phyloP scores from a whole-genome alignment of 2,113 vertebrate species.

The Paradisaea rubra region DNA sequence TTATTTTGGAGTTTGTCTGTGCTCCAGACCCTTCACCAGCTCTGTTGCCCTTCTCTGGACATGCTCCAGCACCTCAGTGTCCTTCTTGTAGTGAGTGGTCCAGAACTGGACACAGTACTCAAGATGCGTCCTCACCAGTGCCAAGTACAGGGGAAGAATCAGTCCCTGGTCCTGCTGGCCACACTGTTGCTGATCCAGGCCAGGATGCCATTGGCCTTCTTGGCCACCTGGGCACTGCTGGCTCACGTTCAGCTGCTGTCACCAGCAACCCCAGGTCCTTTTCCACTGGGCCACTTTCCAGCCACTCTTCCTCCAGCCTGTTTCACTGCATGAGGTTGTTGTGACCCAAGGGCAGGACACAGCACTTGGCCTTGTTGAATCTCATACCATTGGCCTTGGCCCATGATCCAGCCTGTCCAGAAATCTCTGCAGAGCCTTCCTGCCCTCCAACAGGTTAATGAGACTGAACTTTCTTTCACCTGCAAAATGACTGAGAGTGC shows the following conservation, averaged over 20 bases:
- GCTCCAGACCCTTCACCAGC: too few species aligned
- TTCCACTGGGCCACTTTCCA: neutral
- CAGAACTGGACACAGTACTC: neutral
- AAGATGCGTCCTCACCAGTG: neutral
- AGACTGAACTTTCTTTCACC: neutral
- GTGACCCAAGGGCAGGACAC: neutral
- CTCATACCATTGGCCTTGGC: neutral
- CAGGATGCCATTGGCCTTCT: neutral
- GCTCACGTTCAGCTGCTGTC: neutral
- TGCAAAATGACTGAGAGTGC: neutral
- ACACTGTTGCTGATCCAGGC: neutral
- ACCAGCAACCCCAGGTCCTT: neutral
- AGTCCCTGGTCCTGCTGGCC: neutral
- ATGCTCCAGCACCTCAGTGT: neutral
- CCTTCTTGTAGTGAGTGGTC: neutral
- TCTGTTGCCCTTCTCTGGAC: neutral
- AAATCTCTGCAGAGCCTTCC: neutral
- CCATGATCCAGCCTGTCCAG: neutral
- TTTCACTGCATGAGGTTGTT: too few species aligned
- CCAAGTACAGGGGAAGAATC: too few species aligned
- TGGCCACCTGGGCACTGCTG: neutral
- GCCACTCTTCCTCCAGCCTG: neutral
- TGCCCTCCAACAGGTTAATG: neutral
- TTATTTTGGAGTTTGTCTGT: neutral
- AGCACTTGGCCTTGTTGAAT: neutral